These are phyloP conservation scores for Apeltes quadracus DNA, from an alignment of 2,113 vertebrate species.

Conservation along the genomic window DNA sequence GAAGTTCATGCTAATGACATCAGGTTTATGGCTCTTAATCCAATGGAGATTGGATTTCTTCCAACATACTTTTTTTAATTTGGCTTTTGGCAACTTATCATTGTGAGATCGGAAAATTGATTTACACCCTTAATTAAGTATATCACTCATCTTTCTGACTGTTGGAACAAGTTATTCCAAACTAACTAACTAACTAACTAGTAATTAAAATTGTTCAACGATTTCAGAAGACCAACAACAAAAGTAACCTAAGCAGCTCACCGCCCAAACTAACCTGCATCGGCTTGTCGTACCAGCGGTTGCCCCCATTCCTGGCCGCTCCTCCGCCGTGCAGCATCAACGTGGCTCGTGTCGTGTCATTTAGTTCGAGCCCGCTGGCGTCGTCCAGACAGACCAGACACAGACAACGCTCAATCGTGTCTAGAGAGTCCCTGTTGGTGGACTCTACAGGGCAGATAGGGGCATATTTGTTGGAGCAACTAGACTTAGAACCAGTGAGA, in stretches of 20 bases:
- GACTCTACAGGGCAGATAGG: constrained; percentile 82
- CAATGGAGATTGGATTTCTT: constrained; percentile 20
- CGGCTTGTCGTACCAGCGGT: constrained; percentile 98
- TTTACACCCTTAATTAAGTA: constrained; percentile 1
- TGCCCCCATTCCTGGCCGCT: constrained; percentile 84
- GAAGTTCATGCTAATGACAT: constrained; percentile 30
- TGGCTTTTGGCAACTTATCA: no score
- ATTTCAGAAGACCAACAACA: neutral
- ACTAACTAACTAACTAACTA: constrained; percentile 14
- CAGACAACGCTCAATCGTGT: constrained; percentile 94
- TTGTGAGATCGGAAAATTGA: constrained; percentile 2
- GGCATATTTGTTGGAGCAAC: neutral
- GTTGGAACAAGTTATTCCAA: neutral
- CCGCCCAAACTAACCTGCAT: constrained; percentile 86
- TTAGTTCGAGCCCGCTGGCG: constrained; percentile 78
- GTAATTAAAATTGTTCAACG: neutral
- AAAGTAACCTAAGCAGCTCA: neutral
- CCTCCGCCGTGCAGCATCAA: constrained; percentile 93
- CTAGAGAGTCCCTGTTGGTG: constrained; percentile 94
- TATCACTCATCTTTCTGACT: neutral
- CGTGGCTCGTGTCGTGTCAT: constrained; percentile 82
- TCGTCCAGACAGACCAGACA: constrained; percentile 93
- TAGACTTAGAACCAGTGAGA: neutral
- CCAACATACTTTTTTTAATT: constrained; percentile 17
- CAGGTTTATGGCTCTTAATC: neutral